Evolutionary conservation across 2,113 vertebrate genomes (phyloP).

Genomic region (Steatornis caripensis): DNA sequence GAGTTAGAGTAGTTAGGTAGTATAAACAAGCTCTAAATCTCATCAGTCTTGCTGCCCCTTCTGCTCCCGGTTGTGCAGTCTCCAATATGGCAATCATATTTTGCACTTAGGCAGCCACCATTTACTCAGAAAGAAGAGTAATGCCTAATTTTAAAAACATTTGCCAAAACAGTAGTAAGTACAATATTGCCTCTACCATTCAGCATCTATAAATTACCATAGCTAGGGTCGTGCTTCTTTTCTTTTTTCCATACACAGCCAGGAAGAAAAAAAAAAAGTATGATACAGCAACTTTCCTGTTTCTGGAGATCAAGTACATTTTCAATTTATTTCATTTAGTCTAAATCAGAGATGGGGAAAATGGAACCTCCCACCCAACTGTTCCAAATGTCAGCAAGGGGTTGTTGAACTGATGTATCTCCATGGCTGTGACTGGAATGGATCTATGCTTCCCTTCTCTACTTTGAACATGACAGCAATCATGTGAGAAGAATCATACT

Average conservation of each 20-base stretch:
- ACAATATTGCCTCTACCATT: background rate
- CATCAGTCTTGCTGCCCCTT: conserved; percentile 19
- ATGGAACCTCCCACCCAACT: background rate
- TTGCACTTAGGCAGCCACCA: background rate
- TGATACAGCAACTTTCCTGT: background rate
- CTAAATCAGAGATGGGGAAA: background rate
- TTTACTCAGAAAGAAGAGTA: background rate
- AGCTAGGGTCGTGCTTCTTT: background rate
- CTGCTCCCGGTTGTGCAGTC: background rate
- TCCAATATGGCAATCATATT: background rate
- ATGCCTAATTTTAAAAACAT: background rate
- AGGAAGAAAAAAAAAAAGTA: background rate
- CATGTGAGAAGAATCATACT: conserved; percentile 15
- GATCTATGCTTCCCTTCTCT: background rate
- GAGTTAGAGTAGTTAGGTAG: background rate
- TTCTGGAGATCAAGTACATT: background rate
- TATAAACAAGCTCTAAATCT: conserved; percentile 36
- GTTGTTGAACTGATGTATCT: background rate
- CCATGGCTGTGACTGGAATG: background rate
- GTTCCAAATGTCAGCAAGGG: background rate
- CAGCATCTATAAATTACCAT: background rate
- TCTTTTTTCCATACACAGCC: background rate
- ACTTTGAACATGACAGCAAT: background rate
- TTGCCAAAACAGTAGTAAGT: background rate
- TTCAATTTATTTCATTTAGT: background rate